Conservation (phyloP, 1,140 invertebrate species). For the Myzus persicae region DNA sequence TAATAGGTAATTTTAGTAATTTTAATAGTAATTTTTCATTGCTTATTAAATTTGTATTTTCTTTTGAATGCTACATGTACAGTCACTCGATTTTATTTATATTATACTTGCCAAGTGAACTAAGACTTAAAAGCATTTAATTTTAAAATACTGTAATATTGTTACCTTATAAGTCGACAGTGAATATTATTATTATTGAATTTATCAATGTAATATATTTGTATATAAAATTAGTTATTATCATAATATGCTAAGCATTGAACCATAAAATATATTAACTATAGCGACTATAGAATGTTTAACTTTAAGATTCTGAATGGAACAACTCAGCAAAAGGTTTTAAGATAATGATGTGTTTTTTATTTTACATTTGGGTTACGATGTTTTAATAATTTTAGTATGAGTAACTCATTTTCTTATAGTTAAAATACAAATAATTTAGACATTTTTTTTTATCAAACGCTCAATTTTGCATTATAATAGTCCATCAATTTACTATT, state of each 20-base stretch:
- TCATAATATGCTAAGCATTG: neutral
- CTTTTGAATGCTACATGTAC: neutral
- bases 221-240: neutral
- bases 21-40: too few species aligned
- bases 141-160: neutral
- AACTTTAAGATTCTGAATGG: neutral
- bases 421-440: too few species aligned
- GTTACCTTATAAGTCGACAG: neutral
- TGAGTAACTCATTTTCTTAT: too few species aligned
- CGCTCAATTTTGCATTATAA: too few species aligned
- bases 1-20: too few species aligned
- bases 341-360: neutral
- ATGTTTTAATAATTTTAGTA: too few species aligned
- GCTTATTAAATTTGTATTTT: neutral
- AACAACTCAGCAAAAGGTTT: neutral
- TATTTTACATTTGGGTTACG: too few species aligned
- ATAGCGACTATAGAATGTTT: neutral
- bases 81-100: conserved; percentile 9
- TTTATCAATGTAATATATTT: neutral
- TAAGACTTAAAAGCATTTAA: neutral
- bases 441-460: too few species aligned
- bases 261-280: neutral
- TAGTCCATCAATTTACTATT: too few species aligned
- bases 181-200: neutral
- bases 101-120: conserved; percentile 9